Base-by-base conservation (phyloP, 2,797 vertebrate species). In the Chloroceryle amazona region DNA sequence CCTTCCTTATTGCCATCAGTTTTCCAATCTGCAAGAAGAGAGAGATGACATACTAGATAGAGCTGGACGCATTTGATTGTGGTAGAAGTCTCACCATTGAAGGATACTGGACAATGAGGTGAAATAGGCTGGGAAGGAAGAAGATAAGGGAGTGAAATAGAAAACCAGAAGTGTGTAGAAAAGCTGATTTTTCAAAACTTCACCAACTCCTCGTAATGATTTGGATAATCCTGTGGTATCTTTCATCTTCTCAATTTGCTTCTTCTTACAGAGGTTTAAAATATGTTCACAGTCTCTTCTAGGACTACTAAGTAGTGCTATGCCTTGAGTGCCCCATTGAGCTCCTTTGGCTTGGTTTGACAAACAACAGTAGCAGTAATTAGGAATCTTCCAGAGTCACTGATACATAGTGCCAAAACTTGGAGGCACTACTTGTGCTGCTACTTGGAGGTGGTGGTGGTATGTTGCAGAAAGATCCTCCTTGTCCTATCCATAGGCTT, bases 281-380 rank as follows among this genome's bases (percentile, higher is more conserved):
- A 44, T 26, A 19, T 2, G 4, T 47, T 80, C 19, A 5, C 0
- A 2, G n/a, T 67, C 31, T 31, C 15, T 84, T 57, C 11, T 54
- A 42, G 57, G 72, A 33, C 68, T 89, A 2, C 29, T 73, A 71
- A 63, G 18, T 28, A 35, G 33, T 16, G 17, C 62, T 68, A 3
- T 5, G 6, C 22, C 37, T 81, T 0, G 0, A 63, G 29, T 57
- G 22, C 28, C 44, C 42, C 31, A 10, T 9, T 78, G 52, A 46
- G 37, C 20, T 90, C 10, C 54, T 90, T 70, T 76, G 85, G 12
- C 51, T 72, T 65, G 46, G n/a, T 68, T 81, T 86, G 62, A 63
- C n/a, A 46, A 23, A 65, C 20, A 70, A 9, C 41, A 91, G 52
- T 66, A 72, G 14, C 8, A 74, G 5, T 44, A 42, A 49, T 54